Evolutionary conservation across 2,797 vertebrate genomes (phyloP).

Genomic region (Ptychadena robeensis): DNA sequence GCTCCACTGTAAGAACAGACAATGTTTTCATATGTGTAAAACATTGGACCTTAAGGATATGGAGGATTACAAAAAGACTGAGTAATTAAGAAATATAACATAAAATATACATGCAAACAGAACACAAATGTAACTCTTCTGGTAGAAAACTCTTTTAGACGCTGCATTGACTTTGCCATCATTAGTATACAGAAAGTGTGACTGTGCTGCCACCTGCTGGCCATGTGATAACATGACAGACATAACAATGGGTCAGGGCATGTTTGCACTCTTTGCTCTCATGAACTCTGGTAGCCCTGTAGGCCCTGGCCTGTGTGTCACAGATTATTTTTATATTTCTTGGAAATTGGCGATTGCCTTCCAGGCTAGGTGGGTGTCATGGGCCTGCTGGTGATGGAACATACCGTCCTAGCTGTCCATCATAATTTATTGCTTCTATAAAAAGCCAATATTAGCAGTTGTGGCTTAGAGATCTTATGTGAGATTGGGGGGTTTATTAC

Average conservation of each 20-base stretch:
- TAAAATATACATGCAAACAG: too few species aligned
- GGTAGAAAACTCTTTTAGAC: too few species aligned
- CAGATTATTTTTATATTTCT: constrained; percentile 30
- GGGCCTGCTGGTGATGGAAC: constrained; percentile 14
- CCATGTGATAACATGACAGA: neutral
- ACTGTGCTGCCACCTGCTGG: constrained; percentile 30
- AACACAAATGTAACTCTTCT: too few species aligned
- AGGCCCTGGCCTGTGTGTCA: neutral
- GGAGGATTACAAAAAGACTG: too few species aligned
- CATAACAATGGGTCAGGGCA: neutral
- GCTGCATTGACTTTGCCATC: too few species aligned
- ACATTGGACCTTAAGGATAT: too few species aligned
- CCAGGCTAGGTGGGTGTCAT: neutral
- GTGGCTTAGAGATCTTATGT: neutral
- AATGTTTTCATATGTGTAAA: too few species aligned
- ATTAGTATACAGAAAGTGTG: neutral
- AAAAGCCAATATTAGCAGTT: constrained; percentile 27
- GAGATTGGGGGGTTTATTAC: neutral
- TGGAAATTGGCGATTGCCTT: constrained; percentile 21
- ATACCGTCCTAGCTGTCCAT: constrained; percentile 29
- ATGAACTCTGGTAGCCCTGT: too few species aligned
- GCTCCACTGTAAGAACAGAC: too few species aligned
- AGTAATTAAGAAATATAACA: too few species aligned
- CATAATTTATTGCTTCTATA: constrained; percentile 31
- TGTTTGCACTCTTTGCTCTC: neutral